Conservation (phyloP, 2,888 invertebrate genomes). For the Zygothrica quintamaculata region DNA sequence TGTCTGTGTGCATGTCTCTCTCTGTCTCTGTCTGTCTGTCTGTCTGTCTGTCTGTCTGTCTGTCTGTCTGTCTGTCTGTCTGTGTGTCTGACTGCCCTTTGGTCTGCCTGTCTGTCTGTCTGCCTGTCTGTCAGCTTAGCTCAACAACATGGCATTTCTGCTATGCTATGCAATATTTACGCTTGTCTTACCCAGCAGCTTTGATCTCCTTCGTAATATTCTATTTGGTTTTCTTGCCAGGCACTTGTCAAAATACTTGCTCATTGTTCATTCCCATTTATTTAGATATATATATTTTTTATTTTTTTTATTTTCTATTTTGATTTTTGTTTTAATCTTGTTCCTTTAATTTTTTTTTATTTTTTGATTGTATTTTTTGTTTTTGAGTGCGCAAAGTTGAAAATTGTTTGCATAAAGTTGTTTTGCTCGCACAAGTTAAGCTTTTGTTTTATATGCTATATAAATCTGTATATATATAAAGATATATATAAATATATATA, state of each 20-base stretch:
- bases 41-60: background rate
- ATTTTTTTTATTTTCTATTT: background rate
- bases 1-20: background rate
- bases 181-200: conserved; percentile 74
- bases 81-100: background rate
- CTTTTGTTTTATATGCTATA: conserved; percentile 11
- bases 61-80: background rate
- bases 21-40: conserved; percentile 2
- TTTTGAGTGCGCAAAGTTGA: conserved; percentile 47
- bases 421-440: conserved; percentile 29
- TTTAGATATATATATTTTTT: background rate
- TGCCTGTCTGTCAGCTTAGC: conserved; percentile 56
- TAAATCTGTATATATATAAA: too few relatives aligned
- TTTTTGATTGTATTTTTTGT: conserved; percentile 27
- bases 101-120: background rate
- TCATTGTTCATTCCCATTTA: conserved; percentile 38
- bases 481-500: too few relatives aligned
- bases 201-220: conserved; percentile 69
- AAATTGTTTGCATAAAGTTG: conserved; percentile 58
- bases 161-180: conserved; percentile 74
- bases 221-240: conserved; percentile 45
- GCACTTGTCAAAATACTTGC: conserved; percentile 75
- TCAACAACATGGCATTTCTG: conserved; percentile 65
- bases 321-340: background rate
- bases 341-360: background rate